Evolutionary conservation across 2,797 vertebrate genomes (phyloP), one percentile per base, ranked within the genome.

Genomic region (Brachymystax lenok): DNA sequence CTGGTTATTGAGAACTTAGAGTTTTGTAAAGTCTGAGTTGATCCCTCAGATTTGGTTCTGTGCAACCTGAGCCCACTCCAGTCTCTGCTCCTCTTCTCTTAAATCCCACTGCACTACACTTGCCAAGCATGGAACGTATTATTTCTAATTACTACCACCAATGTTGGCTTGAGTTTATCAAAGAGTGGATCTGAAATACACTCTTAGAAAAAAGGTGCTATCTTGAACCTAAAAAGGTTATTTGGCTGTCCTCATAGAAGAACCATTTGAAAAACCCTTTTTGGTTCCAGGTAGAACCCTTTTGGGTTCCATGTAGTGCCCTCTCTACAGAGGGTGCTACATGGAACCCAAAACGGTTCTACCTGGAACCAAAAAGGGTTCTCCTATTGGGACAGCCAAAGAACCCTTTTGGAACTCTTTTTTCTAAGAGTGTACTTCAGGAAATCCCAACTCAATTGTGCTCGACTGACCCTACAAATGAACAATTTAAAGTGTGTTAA

Each of bases 81-180:
- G 73, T 68, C 8, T 27, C 59, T 54, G 63, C 76, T 74, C 59
- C 74, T 81, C 75, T 66, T 64, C 63, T 54, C 50, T 50, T 71
- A 50, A 82, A 68, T 3, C 21, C 59, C 59, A 63, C 71, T 40
- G 77, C 73, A 75, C 24, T 70, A 74, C 76, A 19, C 77, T 81
- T 71, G 71, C 79, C 67, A 82, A 35, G 74, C 80, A 80, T 82
- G 78, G 80, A 85, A 82, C 54, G 77, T 73, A 54, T 85, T 86
- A 90, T 80, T 84, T 86, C 76, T 82, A 88, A 92, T 92, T 87
- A 90, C 77, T 79, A 77, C 61, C 81, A 87, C 89, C 91, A 86
- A 92, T 88, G 88, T 88, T 85, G 68, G 80, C 79, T 21, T 80
- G 71, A 74, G 71, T 83, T 78, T 82, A 80, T 84, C 82, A 79